Evolutionary conservation across 2,113 vertebrate genomes (phyloP).

Genomic region (Morone chrysops): DNA sequence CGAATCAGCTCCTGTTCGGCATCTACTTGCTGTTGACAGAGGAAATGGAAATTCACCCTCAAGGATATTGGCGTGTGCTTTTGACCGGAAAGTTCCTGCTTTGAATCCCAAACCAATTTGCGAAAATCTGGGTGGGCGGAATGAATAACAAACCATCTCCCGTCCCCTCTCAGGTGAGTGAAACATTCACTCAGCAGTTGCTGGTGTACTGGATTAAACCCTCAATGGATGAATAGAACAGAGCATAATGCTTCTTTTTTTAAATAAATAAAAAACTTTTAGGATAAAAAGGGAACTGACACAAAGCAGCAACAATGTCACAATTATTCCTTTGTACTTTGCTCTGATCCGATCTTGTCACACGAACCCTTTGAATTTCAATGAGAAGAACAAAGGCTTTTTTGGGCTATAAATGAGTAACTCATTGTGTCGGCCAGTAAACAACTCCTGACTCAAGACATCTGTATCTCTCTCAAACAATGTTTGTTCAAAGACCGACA

Average conservation of each 20-base stretch:
- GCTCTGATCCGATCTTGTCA: constrained; percentile 64
- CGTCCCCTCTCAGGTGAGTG: not conserved
- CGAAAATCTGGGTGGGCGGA: not conserved
- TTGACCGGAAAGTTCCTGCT: not conserved
- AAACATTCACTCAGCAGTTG: not conserved
- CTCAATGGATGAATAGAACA: not conserved
- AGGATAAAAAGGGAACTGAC: constrained; percentile 32
- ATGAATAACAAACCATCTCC: not conserved
- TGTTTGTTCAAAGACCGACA: not conserved
- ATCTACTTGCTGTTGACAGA: constrained; percentile 91
- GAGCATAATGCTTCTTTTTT: not conserved
- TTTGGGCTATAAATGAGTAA: constrained; percentile 33
- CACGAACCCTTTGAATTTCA: constrained; percentile 62
- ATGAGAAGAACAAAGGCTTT: constrained; percentile 65
- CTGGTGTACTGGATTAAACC: not conserved
- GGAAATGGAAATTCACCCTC: not conserved
- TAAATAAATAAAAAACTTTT: not conserved
- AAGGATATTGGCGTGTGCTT: not conserved
- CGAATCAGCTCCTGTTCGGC: constrained; percentile 92
- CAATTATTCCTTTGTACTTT: constrained; percentile 68
- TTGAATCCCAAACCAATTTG: not conserved
- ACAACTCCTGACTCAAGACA: constrained; percentile 13
- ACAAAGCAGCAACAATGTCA: constrained; percentile 32
- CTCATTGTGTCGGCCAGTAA: constrained; percentile 53
- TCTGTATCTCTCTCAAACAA: constrained; percentile 5